Evolutionary conservation across 2,113 vertebrate genomes (phyloP).

Genomic region (Lasiurus borealis): DNA sequence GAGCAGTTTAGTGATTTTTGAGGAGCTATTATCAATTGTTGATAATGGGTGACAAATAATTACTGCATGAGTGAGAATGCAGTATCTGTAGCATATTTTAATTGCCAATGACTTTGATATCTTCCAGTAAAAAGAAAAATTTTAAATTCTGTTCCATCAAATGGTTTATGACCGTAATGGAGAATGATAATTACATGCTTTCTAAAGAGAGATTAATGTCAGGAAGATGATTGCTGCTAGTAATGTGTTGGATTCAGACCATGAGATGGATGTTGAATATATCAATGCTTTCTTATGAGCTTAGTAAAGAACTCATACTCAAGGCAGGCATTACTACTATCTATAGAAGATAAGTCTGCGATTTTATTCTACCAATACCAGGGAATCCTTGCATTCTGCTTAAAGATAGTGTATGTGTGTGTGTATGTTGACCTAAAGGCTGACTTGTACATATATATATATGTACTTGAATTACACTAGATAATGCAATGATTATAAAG

Average conservation of each 20-base stretch:
- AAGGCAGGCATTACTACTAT: background rate
- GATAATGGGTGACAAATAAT: background rate
- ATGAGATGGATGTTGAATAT: slow-evolving; percentile 32
- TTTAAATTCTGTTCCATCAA: slow-evolving; percentile 8
- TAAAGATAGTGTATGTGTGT: background rate
- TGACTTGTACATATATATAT: background rate
- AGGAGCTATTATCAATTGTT: background rate
- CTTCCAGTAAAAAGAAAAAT: slow-evolving; percentile 11
- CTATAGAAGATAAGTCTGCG: background rate
- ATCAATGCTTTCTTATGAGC: background rate
- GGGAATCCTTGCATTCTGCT: background rate
- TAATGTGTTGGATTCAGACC: slow-evolving; percentile 31
- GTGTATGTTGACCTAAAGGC: background rate
- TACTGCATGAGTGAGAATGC: background rate
- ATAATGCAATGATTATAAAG: background rate
- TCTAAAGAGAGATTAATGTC: slow-evolving; percentile 64
- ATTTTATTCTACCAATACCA: background rate
- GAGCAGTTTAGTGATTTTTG: background rate
- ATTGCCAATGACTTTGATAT: background rate
- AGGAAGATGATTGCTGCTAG: slow-evolving; percentile 44
- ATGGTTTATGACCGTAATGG: slow-evolving; percentile 43
- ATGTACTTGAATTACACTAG: background rate
- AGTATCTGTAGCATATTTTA: slow-evolving; percentile 27
- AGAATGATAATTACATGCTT: slow-evolving; percentile 44
- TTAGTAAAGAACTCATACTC: slow-evolving; percentile 8